phyloP scores from a whole-genome alignment of 2,888 invertebrate genomes.

The Melieria omissa region DNA sequence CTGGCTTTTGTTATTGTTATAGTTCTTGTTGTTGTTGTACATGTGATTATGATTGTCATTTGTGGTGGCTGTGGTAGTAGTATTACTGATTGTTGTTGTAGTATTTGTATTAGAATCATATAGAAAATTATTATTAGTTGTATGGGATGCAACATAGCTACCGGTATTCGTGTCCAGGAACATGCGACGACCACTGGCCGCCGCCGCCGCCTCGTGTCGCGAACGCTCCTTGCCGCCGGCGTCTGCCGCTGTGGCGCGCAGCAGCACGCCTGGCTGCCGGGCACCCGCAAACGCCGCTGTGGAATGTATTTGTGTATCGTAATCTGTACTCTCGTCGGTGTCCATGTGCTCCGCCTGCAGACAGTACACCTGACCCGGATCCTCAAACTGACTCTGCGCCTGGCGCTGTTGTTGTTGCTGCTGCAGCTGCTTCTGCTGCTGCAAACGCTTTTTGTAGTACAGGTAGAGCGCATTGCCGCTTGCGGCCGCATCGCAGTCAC shows the following conservation, averaged over 20 bases:
- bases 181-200: constrained; percentile 49
- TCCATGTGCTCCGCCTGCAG: constrained; percentile 55
- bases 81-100: constrained; percentile 38
- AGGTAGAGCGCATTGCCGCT: constrained; percentile 47
- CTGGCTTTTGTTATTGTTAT: constrained; percentile 35
- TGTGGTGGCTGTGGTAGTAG: constrained; percentile 27
- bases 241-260: constrained; percentile 44
- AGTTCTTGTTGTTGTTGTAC: constrained; percentile 38
- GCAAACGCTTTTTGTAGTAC: constrained; percentile 57
- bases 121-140: constrained; percentile 37
- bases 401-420: constrained; percentile 42
- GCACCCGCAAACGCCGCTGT: constrained; percentile 30
- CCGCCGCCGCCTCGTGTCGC: constrained; percentile 3
- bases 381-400: constrained; percentile 5
- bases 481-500: constrained; percentile 40
- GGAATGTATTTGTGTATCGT: constrained; percentile 18
- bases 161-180: constrained; percentile 65
- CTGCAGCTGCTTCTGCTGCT: constrained; percentile 49
- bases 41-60: constrained; percentile 37
- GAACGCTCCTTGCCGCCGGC: constrained; percentile 25
- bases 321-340: constrained; percentile 55
- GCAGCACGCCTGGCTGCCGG: constrained; percentile 14
- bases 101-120: constrained; percentile 23
- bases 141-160: constrained; percentile 57
- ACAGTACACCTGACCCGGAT: too few relatives aligned